Evolutionary conservation across 2,113 vertebrate genomes (phyloP), one percentile per base, ranked within the genome.

Genomic region (Cinclus mexicanus): DNA sequence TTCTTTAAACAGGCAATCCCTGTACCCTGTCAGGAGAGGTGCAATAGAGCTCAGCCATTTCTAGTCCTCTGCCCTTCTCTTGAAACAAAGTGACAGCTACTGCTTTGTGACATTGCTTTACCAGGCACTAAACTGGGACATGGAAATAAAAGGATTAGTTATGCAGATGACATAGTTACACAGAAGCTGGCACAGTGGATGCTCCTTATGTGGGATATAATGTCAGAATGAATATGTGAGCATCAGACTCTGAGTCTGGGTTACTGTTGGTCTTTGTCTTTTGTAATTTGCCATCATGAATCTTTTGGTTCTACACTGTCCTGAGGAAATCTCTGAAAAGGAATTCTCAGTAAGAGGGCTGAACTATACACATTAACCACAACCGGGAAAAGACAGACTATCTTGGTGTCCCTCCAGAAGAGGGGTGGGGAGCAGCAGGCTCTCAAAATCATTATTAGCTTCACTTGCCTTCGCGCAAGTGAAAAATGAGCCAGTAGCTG

Each of bases 71-170:
- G 39, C 46, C 31, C 49, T 91, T 76, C 65, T 78, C n/a, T 33
- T 47, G 70, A 77, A 69, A 33, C 37, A 53, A 82, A 82, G 52
- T 65, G 78, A 65, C 63, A 86, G 63, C 71, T 74, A 72, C 71
- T 57, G 67, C 82, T 90, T 76, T 85, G 75, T 83, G 57, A 57
- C 55, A 17, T 39, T 65, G 57, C 67, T 80, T 85, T 76, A 69
- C 18, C 59, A 86, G 59, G 59, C 64, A 35, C 78, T 85, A 72
- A 88, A 83, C 13, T 61, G 85, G 78, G 75, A 69, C 75, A 21
- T 7, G 44, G 82, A 80, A 88, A 83, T 95, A 74, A 85, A 97
- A 83, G 70, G 46, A 83, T 88, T 96, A 92, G 71, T 64, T 94
- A 93, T 85, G 55, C 67, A 91, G 78, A 41, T 91, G 70, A 71